Base-by-base conservation (phyloP, 2,797 vertebrate species). In the Falco concolor region DNA sequence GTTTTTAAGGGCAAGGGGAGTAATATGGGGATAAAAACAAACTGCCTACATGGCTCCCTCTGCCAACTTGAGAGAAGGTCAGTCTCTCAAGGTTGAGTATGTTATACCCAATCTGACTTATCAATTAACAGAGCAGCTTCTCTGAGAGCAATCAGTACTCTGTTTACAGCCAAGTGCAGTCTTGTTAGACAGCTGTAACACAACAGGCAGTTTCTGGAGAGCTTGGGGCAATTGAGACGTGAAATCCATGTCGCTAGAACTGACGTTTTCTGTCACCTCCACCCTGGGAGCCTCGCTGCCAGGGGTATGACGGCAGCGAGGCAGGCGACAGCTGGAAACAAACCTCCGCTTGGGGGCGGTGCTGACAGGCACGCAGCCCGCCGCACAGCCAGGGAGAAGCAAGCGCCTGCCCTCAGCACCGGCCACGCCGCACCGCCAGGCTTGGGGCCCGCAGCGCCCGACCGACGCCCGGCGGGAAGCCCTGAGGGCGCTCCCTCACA, bases 381-480 rank as follows among this genome's bases (percentile, higher is more conserved):
- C 44, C 13, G 11, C 10, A 16, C 28, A 5, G 2, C 40, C 4
- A 20, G 12, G 27, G 25, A 4, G 12, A 70, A 74, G 23, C 34
- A 12, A 11, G 13, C 4, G 12, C 16, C 32, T 5, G 47, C 53
- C 34, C 47, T 10, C 52, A 1, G 59, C 40, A 3, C 25, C 1
- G 1, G 10, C 1, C 59, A 30, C 38, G 2, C 10, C 36, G 4
- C 27, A 9, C 22, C 15, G 17, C 3, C 27, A 2, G 9, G 8
- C 2, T 1, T 5, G 7, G 8, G 6, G 10, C 9, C 3, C 9
- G 7, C 53, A 5, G 5, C 0, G 5, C 13, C 6, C 4, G 3
- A 2, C 0, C 3, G 4, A 14, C 4, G 0, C 6, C 8, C 30
- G 1, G 9, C 16, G 1, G 3, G 7, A 13, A 3, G 2, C 18